Conservation (phyloP, 2,888 invertebrate species). For the Thereva nobilitata region DNA sequence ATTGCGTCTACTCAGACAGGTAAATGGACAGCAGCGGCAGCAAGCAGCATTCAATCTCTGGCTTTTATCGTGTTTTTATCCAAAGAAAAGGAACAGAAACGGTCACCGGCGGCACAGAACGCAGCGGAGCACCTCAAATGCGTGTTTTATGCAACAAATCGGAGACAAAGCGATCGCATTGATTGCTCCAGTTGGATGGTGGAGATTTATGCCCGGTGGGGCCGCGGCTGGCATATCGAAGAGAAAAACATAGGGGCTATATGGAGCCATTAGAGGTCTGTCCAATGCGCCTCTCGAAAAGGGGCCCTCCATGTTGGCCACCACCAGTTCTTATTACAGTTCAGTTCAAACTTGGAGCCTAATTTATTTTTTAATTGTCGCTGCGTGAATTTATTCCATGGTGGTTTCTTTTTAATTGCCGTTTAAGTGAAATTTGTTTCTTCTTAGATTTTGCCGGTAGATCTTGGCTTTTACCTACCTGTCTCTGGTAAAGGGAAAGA, state of each 20-base stretch:
- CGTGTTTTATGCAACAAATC: slow-evolving; percentile 31
- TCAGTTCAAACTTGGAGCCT: slow-evolving; percentile 1
- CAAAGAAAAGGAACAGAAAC: neutral
- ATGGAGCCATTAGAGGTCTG: slow-evolving; percentile 21
- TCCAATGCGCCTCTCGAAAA: neutral
- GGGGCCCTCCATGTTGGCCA: slow-evolving; percentile 7
- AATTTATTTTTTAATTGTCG: slow-evolving; percentile 33
- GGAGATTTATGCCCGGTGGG: slow-evolving; percentile 30
- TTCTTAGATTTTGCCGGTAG: too few species aligned
- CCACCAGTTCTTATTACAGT: slow-evolving; percentile 2
- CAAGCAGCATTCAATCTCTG: too few species aligned
- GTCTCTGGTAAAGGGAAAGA: too few species aligned
- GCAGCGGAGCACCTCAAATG: slow-evolving; percentile 27
- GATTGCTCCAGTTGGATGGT: slow-evolving; percentile 18
- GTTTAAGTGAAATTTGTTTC: too few species aligned
- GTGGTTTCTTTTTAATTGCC: slow-evolving; percentile 8
- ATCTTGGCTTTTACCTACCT: too few species aligned
- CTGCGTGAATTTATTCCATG: slow-evolving; percentile 21
- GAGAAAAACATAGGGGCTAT: slow-evolving; percentile 12
- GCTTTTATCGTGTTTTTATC: neutral
- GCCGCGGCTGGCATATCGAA: slow-evolving; percentile 13
- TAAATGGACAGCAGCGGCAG: too few species aligned
- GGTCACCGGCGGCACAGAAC: slow-evolving; percentile 15
- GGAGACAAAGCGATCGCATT: slow-evolving; percentile 33
- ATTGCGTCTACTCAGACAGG: too few species aligned